These are phyloP conservation scores for Pardosa pseudoannulata DNA, from an alignment of 2,888 invertebrate species.

Conservation along the genomic window DNA sequence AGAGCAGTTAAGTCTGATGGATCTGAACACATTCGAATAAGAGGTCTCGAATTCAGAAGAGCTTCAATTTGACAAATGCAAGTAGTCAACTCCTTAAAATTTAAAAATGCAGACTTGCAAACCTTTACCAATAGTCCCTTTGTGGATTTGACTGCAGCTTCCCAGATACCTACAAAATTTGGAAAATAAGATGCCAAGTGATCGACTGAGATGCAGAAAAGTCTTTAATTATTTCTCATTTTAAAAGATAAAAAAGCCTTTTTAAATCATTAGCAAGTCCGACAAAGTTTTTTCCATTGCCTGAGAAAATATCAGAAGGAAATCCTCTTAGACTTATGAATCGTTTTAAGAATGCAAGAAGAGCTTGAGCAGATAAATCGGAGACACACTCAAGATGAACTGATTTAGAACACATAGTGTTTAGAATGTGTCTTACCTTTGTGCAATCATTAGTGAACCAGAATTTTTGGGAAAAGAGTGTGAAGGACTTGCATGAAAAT, in stretches of 20 bases:
- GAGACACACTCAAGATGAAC: background rate
- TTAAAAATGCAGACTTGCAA: background rate
- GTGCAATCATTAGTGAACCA: too few relatives aligned
- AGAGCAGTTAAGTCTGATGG: background rate
- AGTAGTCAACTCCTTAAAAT: background rate
- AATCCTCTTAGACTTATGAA: background rate
- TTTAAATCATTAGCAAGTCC: too few relatives aligned
- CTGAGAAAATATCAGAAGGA: background rate
- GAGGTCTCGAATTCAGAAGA: background rate
- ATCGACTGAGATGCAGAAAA: background rate
- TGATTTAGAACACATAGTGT: background rate
- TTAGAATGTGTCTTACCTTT: too few relatives aligned
- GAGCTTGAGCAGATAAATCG: background rate
- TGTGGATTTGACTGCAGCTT: background rate
- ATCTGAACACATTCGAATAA: background rate
- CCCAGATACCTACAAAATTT: background rate
- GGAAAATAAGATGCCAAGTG: background rate
- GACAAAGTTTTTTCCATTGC: background rate
- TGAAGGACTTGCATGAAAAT: too few relatives aligned
- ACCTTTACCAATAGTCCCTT: background rate
- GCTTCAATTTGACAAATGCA: background rate
- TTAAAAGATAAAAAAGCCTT: too few relatives aligned
- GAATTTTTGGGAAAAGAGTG: too few relatives aligned
- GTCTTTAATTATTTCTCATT: background rate
- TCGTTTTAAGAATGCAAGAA: background rate